Percentiles rank a stretch among this genome's conserved stretches.
These are phyloP conservation scores for Aramus guarauna DNA, from an alignment of 2,113 vertebrate genomes.

Conservation along the genomic window DNA sequence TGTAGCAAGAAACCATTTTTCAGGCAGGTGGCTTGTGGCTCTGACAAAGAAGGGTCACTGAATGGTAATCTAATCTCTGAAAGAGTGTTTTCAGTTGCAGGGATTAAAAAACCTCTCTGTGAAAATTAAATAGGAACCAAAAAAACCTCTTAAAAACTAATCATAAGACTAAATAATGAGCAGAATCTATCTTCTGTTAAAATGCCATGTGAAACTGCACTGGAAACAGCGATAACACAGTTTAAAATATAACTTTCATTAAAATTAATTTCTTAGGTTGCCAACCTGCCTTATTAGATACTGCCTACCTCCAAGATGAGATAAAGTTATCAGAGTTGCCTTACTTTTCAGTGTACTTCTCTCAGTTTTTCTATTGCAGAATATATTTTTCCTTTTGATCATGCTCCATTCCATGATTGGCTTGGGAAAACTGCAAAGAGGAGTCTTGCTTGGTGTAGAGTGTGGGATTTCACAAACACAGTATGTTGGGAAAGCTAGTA, in stretches of 20 bases:
- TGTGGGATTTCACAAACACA: neutral
- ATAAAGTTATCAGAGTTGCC: neutral
- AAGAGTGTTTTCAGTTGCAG: slow-evolving; percentile 43
- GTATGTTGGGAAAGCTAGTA: neutral
- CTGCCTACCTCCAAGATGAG: neutral
- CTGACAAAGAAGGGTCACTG: slow-evolving; percentile 54
- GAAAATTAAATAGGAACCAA: neutral
- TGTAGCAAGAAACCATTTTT: neutral
- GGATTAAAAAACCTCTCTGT: neutral
- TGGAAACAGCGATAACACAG: neutral
- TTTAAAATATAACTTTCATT: neutral
- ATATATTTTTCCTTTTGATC: neutral
- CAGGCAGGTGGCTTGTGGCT: slow-evolving; percentile 46
- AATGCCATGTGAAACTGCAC: neutral
- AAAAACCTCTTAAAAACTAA: neutral
- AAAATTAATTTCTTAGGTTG: neutral
- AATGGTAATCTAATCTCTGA: slow-evolving; percentile 63
- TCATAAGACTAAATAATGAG: neutral
- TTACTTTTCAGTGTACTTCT: neutral
- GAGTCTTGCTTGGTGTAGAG: neutral
- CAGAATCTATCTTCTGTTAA: neutral
- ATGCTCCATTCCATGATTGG: neutral
- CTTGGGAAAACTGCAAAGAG: neutral
- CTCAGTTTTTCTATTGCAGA: neutral
- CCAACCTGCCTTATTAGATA: neutral